phyloP scores from a whole-genome alignment of 2,797 vertebrate genomes.

The Amniataba percoides region DNA sequence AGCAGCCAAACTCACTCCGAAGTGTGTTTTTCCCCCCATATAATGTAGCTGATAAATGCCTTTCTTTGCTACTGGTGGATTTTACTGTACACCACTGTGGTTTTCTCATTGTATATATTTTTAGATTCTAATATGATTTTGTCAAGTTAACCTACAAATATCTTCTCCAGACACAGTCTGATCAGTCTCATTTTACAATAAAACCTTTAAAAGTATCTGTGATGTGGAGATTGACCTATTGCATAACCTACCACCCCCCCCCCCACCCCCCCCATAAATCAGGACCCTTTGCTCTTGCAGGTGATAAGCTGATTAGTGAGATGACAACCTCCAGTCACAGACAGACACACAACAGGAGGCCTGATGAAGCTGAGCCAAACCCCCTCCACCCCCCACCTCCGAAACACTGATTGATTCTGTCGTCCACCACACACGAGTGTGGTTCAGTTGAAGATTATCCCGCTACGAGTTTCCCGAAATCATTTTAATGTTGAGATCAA shows the following conservation, averaged over 20 bases:
- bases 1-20: slow-evolving; percentile 19
- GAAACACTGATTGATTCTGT: slow-evolving; percentile 40
- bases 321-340: slow-evolving; percentile 42
- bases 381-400: too few relatives aligned
- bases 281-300: slow-evolving; percentile 52
- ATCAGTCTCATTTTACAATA: background rate
- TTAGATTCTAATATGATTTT: background rate
- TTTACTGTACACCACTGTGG: slow-evolving; percentile 12
- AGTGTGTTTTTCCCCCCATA: background rate
- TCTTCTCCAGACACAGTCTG: background rate
- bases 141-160: background rate
- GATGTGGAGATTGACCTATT: slow-evolving; percentile 24
- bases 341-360: slow-evolving; percentile 44
- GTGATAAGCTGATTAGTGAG: slow-evolving; percentile 72
- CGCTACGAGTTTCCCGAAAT: background rate
- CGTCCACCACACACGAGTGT: background rate
- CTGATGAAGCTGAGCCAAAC: slow-evolving; percentile 43
- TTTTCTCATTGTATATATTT: background rate
- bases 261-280: slow-evolving; percentile 1
- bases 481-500: slow-evolving; percentile 2
- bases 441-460: slow-evolving; percentile 44
- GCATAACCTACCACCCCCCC: slow-evolving; percentile 32
- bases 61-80: background rate
- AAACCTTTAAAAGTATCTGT: background rate
- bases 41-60: slow-evolving; percentile 43